These are phyloP conservation scores for Oasisia sp. DNA, from an alignment of 2,888 invertebrate species.

Conservation along the genomic window DNA sequence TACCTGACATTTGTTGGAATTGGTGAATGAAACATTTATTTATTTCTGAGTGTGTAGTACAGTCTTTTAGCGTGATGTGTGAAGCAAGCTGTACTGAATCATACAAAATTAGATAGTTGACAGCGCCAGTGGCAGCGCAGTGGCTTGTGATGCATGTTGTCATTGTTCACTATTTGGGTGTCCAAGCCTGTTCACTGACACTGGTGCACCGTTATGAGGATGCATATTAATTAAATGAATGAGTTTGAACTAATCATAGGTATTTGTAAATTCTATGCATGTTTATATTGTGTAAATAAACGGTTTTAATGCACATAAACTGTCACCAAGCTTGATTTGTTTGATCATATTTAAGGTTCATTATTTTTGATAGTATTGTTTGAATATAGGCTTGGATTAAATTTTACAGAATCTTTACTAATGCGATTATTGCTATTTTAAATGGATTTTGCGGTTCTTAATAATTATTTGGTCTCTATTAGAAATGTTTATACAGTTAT, in stretches of 20 bases:
- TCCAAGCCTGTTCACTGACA: not conserved
- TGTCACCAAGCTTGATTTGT: not conserved
- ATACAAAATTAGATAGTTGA: not conserved
- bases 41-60: not conserved
- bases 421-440: too few species aligned
- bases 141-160: not conserved
- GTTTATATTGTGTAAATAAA: not conserved
- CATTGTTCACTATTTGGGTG: not conserved
- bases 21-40: constrained; percentile 3
- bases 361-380: not conserved
- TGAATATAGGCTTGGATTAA: not conserved
- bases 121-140: not conserved
- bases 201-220: not conserved
- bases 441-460: too few species aligned
- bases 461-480: too few species aligned
- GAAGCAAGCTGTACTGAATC: not conserved
- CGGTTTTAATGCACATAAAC: not conserved
- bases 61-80: not conserved
- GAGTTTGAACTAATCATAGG: not conserved
- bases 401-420: too few species aligned
- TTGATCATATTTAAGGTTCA: not conserved
- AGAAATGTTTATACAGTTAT: too few species aligned
- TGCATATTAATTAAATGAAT: not conserved
- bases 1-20: not conserved
- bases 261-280: not conserved